Evolutionary conservation across 2,888 invertebrate genomes (phyloP).

Genomic region (Mythimna loreyi): DNA sequence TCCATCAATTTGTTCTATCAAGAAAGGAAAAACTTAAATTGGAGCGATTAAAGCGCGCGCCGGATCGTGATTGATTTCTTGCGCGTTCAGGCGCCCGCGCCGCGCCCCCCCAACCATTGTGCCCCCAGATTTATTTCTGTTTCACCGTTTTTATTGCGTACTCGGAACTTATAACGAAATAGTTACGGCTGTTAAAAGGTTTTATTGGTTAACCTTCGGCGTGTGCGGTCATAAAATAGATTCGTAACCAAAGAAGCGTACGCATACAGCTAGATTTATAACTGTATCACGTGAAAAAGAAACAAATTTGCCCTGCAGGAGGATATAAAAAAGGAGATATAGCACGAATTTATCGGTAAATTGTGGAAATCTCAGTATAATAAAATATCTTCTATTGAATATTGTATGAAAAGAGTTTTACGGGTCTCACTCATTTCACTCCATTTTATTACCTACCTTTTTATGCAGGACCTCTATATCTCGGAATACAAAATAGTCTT

Average conservation of each 20-base stretch:
- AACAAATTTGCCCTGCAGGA: slow-evolving; percentile 87
- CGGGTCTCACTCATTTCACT: slow-evolving; percentile 87
- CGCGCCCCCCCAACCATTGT: slow-evolving; percentile 74
- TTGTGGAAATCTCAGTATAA: slow-evolving; percentile 89
- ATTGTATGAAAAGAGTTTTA: slow-evolving; percentile 89
- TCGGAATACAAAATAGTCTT: slow-evolving; percentile 75
- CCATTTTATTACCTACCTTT: slow-evolving; percentile 86
- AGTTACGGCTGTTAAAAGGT: slow-evolving; percentile 91
- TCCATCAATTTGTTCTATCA: slow-evolving; percentile 84
- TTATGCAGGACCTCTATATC: slow-evolving; percentile 81
- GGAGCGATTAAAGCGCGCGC: slow-evolving; percentile 81
- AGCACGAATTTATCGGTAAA: slow-evolving; percentile 88
- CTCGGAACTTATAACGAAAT: slow-evolving; percentile 90
- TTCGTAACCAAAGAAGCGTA: slow-evolving; percentile 89
- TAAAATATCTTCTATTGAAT: slow-evolving; percentile 90
- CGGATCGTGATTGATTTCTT: slow-evolving; percentile 84
- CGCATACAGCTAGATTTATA: slow-evolving; percentile 87
- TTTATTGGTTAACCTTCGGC: slow-evolving; percentile 91
- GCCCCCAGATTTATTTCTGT: slow-evolving; percentile 88
- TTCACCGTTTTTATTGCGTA: slow-evolving; percentile 89
- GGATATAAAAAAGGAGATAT: slow-evolving; percentile 88
- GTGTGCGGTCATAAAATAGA: slow-evolving; percentile 89
- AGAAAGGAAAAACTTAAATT: slow-evolving; percentile 87
- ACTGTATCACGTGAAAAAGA: slow-evolving; percentile 88
- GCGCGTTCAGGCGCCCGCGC: slow-evolving; percentile 68